Evolutionary conservation across 2,888 invertebrate genomes (phyloP).

Genomic region (Hyppa rectilinea): DNA sequence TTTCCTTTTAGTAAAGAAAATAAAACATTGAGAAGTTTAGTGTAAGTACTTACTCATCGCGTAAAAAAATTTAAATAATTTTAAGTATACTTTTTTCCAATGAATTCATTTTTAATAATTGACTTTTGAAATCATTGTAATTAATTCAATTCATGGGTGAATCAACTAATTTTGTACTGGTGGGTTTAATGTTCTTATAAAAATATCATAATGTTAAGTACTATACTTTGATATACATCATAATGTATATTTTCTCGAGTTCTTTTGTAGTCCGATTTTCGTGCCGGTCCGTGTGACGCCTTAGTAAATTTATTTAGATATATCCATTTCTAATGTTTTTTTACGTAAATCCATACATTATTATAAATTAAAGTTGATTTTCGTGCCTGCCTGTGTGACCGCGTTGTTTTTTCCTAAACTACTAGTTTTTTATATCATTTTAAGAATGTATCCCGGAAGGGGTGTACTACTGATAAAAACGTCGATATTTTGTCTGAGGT

Average conservation of each 20-base stretch:
- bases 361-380: too few species aligned
- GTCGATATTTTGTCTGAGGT: not conserved
- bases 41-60: conserved; percentile 44
- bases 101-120: conserved; percentile 37
- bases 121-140: conserved; percentile 11
- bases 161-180: conserved; percentile 19
- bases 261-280: too few species aligned
- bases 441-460: not conserved
- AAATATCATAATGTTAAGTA: not conserved
- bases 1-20: conserved; percentile 25
- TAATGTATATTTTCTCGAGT: not conserved
- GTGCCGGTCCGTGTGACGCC: too few species aligned
- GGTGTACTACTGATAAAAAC: not conserved
- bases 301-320: too few species aligned
- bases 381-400: too few species aligned
- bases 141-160: conserved; percentile 7
- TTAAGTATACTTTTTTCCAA: not conserved
- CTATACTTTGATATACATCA: not conserved
- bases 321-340: too few species aligned
- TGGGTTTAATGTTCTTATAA: not conserved
- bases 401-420: too few species aligned
- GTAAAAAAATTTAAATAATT: conserved; percentile 2
- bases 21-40: conserved; percentile 8
- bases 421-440: not conserved
- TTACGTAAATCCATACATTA: too few species aligned